Percentiles rank a stretch among this genome's conserved stretches.
These are phyloP conservation scores for Crotalus viridis DNA, from an alignment of 2,113 vertebrate species.

Conservation along the genomic window DNA sequence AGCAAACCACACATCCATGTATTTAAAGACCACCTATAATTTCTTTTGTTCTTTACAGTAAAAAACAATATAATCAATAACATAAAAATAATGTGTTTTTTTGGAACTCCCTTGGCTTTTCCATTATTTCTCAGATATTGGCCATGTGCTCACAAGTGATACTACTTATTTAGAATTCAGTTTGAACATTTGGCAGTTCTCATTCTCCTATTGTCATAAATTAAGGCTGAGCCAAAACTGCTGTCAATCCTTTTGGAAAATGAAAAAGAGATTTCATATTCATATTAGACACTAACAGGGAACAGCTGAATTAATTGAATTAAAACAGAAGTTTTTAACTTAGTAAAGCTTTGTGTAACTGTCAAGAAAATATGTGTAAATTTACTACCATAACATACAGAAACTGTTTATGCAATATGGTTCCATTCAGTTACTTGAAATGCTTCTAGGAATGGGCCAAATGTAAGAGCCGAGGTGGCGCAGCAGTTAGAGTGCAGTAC, in stretches of 20 bases:
- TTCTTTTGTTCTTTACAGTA: background rate
- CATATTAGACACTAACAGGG: background rate
- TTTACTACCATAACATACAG: background rate
- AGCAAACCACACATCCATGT: too few species aligned
- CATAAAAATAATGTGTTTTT: background rate
- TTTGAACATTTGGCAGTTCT: background rate
- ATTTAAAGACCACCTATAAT: too few species aligned
- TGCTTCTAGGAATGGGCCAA: background rate
- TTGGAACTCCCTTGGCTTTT: background rate
- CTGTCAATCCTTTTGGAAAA: background rate
- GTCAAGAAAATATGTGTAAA: conserved; percentile 3
- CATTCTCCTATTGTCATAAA: background rate
- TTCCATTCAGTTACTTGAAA: background rate
- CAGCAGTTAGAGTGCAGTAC: too few species aligned
- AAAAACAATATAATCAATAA: background rate
- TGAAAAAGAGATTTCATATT: background rate
- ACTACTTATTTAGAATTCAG: background rate
- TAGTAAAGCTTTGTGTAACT: background rate
- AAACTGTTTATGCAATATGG: conserved; percentile 1
- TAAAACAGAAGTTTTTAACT: background rate
- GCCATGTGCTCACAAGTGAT: background rate
- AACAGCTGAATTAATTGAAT: background rate
- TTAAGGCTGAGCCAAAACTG: background rate
- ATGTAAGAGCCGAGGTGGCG: background rate
- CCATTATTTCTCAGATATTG: background rate